Evolutionary conservation across 1,140 invertebrate species (phyloP), one percentile per base, ranked within the genome.

Genomic region (Lucilia sericata): DNA sequence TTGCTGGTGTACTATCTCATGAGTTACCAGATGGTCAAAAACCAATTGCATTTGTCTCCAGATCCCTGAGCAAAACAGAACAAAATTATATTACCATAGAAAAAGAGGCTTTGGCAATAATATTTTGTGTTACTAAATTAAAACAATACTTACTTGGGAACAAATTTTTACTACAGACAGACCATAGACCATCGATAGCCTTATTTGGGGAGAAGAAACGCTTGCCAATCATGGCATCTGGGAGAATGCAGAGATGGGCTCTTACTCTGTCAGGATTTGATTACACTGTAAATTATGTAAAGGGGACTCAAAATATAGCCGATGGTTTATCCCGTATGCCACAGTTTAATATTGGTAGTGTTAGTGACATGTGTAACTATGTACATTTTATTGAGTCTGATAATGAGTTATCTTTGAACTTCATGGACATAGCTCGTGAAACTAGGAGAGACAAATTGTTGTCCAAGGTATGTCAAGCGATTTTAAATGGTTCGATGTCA

Each of bases 181-280:
- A 93, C 84, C 92, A 93, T 84, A 89, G 92, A 84, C 93, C 93
- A 0, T 85, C 94, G 7, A 85, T 88, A 12, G 86, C 87, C 14
- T 89, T 93, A 82, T 92, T 93, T 84, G 87, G 86, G 8, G 49
- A 87, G 42, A 86, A 91, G 81, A 86, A 88, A 65, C 86, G 84
- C 2, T 82, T 91, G n/a, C 90, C 88, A 10, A 80, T 86, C 75
- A 87, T 91, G 84, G 85, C 88, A 13, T 87, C 90, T 21, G 86
- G 30, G 47, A 49, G 91, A 60, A 36, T 92, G n/a, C 88, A 89
- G 51, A 85, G 88, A 36, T 92, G 88, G 86, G 87, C 88, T 17
- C 83, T 91, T 14, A 86, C 89, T 60, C 86, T 92, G 60, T 84
- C 85, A 5, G 87, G 85, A 2, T 92, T 88, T 85, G 83, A 90